phyloP scores from a whole-genome alignment of 2,113 vertebrate species.

The Felis catus region F.catus_Fca126_mat1.0 CM031417.1:71304501-71305000 shows the following conservation, averaged over 20 bases:
- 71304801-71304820: neutral
- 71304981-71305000: neutral
- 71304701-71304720: neutral
- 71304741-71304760: neutral
- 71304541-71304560: neutral
- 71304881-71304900: neutral
- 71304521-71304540: fast-evolving
- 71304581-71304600: fast-evolving
- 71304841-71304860: neutral
- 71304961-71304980: neutral
- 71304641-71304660: fast-evolving
- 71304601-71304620: fast-evolving
- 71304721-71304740: neutral
- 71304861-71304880: neutral
- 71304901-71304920: neutral
- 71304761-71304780: neutral
- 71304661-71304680: fast-evolving
- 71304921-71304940: neutral
- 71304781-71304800: neutral
- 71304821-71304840: neutral
- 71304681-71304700: neutral
- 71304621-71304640: fast-evolving
- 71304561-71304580: neutral
- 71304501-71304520: fast-evolving
- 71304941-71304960: neutral